These are phyloP conservation scores for Syrmaticus mikado DNA, from an alignment of 2,113 vertebrate species.

Conservation along the genomic window DNA sequence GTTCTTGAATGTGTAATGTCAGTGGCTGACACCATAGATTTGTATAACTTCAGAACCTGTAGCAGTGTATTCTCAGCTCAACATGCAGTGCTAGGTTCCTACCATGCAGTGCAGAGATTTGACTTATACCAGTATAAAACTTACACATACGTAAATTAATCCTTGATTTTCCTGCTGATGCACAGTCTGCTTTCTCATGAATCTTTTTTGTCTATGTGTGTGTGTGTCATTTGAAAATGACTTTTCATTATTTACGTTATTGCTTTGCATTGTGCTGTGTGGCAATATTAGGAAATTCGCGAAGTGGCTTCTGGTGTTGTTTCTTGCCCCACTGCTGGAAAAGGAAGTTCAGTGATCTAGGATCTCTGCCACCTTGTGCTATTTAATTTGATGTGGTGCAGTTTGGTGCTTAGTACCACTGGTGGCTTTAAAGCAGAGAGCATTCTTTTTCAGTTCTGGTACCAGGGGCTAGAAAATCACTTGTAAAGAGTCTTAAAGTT, in stretches of 20 bases:
- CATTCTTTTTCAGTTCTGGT: not conserved
- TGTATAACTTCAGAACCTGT: not conserved
- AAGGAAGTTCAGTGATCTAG: fast-evolving
- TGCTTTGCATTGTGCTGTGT: not conserved
- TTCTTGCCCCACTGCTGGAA: not conserved
- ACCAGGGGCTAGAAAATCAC: not conserved
- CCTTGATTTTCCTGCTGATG: not conserved
- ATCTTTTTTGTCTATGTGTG: not conserved
- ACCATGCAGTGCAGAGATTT: not conserved
- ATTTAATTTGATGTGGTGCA: not conserved
- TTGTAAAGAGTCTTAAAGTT: constrained; percentile 1
- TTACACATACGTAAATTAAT: not conserved
- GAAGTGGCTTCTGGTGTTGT: not conserved
- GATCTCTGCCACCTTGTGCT: not conserved
- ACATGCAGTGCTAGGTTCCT: not conserved
- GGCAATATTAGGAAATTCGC: not conserved
- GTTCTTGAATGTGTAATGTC: not conserved
- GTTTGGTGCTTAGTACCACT: not conserved
- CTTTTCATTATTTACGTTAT: not conserved
- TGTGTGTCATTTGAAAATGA: not conserved
- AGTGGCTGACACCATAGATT: constrained; percentile 10
- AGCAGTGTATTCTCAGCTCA: not conserved
- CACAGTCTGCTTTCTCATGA: not conserved
- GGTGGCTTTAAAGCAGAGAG: not conserved
- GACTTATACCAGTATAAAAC: not conserved